These are phyloP conservation scores for Solea solea DNA, from an alignment of 2,113 vertebrate genomes.

Conservation along the genomic window DNA sequence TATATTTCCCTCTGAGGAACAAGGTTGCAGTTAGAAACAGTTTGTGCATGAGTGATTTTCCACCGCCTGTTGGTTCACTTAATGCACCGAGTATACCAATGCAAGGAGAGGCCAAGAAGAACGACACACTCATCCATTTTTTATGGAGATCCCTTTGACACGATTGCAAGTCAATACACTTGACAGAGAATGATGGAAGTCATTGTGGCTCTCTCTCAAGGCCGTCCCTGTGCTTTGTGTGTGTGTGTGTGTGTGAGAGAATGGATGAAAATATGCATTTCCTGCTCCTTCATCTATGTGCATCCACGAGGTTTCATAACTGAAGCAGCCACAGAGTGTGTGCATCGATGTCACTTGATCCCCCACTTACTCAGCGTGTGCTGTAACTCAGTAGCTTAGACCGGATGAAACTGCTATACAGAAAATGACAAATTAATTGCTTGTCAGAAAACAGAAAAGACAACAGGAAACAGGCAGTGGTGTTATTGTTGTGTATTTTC, in stretches of 20 bases:
- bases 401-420: background rate
- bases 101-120: slow-evolving; percentile 31
- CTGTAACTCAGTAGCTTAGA: background rate
- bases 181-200: slow-evolving; percentile 36
- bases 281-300: background rate
- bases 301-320: slow-evolving; percentile 1
- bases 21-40: slow-evolving; percentile 48
- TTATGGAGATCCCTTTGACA: slow-evolving; percentile 36
- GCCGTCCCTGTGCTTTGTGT: background rate
- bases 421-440: background rate
- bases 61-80: slow-evolving; percentile 52
- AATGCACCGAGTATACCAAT: slow-evolving; percentile 55
- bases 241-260: background rate
- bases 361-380: background rate
- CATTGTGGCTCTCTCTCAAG: slow-evolving; percentile 21
- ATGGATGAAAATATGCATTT: slow-evolving; percentile 3
- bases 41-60: slow-evolving; percentile 56
- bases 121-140: slow-evolving; percentile 41
- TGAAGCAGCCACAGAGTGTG: background rate
- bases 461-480: no score
- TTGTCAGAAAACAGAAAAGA: no score
- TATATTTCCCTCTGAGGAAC: slow-evolving; percentile 49
- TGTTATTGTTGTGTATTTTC: no score
- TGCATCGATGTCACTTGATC: background rate
- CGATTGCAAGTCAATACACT: slow-evolving; percentile 52